A percentile compares a stretch with the other conserved stretches of the same genome.
These are phyloP conservation scores for Exocentrus adspersus DNA, from an alignment of 2,888 invertebrate genomes.

Conservation along the genomic window DNA sequence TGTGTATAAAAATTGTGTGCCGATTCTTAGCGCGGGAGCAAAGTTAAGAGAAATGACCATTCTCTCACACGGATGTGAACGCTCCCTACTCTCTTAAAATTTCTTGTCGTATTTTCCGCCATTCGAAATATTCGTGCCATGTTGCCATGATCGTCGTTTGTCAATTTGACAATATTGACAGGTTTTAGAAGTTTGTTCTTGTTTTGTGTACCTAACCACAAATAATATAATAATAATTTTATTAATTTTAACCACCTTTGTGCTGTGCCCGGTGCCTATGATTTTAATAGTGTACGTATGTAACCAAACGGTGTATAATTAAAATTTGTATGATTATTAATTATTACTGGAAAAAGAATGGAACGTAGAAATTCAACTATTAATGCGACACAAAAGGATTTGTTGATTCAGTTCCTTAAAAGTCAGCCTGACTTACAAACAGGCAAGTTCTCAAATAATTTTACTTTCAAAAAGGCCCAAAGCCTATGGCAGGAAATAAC, in stretches of 20 bases:
- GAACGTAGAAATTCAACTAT: neutral
- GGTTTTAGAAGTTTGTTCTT: no score
- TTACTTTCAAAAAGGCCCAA: constrained; percentile 8
- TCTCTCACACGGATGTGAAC: neutral
- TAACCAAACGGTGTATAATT: no score
- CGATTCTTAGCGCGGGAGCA: neutral
- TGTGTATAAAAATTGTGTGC: no score
- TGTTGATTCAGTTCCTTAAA: neutral
- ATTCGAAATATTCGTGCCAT: no score
- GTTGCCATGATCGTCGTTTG: no score
- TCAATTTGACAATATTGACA: no score
- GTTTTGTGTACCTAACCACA: no score
- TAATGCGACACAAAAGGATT: neutral
- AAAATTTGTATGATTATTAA: no score
- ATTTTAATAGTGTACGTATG: neutral
- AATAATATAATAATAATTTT: no score
- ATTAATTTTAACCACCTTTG: no score
- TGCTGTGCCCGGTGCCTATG: neutral
- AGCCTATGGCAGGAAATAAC: constrained; percentile 15
- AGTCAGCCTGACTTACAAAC: neutral
- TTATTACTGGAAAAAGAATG: no score
- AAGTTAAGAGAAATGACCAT: neutral
- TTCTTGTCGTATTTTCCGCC: no score
- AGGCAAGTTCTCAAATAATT: constrained; percentile 1
- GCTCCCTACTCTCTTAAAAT: neutral